Percentiles rank a stretch among this genome's conserved stretches.
Conservation (phyloP, 2,888 invertebrate genomes). For the Subacronicta megacephala region DNA sequence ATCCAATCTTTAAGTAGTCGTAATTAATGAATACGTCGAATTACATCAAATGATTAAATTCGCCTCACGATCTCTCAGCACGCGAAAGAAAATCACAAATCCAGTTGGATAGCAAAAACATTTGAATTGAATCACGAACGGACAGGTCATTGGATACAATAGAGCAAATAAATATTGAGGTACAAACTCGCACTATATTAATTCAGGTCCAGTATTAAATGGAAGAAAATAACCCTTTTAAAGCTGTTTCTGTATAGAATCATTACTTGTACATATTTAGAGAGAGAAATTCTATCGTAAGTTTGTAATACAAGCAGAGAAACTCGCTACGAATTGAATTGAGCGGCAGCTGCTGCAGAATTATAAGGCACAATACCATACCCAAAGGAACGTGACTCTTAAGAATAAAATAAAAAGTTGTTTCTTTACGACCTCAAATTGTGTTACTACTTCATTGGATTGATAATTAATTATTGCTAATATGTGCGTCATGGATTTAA, state of each 20-base stretch:
- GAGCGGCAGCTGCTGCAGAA: conserved; percentile 11
- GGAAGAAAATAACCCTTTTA: too few relatives aligned
- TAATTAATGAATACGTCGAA: conserved; percentile 57
- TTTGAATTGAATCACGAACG: conserved; percentile 60
- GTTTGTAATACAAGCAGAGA: conserved; percentile 2
- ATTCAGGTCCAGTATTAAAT: conserved; percentile 36
- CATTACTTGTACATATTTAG: conserved; percentile 12
- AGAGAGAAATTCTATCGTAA: conserved; percentile 9
- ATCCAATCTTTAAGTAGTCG: conserved; percentile 38
- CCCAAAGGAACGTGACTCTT: conserved; percentile 21
- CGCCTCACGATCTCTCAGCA: conserved; percentile 50
- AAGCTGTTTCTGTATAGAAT: not conserved
- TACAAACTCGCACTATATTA: conserved; percentile 60
- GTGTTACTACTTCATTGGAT: conserved; percentile 2
- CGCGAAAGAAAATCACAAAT: conserved; percentile 58
- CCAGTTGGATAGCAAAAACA: conserved; percentile 60
- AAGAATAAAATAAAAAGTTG: conserved; percentile 26
- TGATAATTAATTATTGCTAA: conserved; percentile 7
- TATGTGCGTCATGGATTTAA: not conserved
- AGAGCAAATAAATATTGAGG: conserved; percentile 55
- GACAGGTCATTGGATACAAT: conserved; percentile 60
- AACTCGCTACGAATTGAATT: conserved; percentile 15
- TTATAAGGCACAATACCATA: not conserved
- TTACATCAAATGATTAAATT: conserved; percentile 51
- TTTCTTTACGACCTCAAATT: conserved; percentile 3